These are phyloP conservation scores for Diadema setosum DNA, from an alignment of 35 echinoderm and acorn worm species.

Conservation along the genomic window DNA sequence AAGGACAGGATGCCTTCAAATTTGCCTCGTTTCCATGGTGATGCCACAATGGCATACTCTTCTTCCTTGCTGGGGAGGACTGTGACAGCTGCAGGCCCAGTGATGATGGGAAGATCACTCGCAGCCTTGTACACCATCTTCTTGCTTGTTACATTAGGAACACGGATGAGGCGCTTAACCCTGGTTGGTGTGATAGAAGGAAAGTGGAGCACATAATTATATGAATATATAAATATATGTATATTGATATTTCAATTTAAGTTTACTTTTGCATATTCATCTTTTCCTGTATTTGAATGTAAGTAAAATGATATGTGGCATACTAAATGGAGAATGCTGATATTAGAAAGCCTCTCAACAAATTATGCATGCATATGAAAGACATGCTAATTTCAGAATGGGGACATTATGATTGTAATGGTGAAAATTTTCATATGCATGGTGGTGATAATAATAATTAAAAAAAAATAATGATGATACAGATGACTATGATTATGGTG, in stretches of 20 bases:
- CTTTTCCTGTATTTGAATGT: no score
- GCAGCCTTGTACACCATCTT: slow-evolving; percentile 72
- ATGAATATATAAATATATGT: no score
- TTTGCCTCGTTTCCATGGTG: slow-evolving; percentile 87
- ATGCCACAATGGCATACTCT: slow-evolving; percentile 51
- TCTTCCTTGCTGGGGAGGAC: slow-evolving; percentile 86
- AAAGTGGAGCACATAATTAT: neutral
- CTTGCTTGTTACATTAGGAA: slow-evolving; percentile 80
- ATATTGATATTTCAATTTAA: no score
- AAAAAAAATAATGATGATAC: no score
- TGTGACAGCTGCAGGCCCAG: slow-evolving; percentile 53
- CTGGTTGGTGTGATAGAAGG: neutral
- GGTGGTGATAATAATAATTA: no score
- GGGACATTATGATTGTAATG: neutral
- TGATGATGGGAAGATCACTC: slow-evolving; percentile 69
- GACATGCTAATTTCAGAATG: no score
- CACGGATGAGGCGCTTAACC: slow-evolving; percentile 57
- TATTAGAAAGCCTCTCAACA: no score
- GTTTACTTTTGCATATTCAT: no score
- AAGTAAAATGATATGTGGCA: no score
- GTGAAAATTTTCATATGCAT: neutral
- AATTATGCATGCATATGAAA: no score
- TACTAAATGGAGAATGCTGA: no score
- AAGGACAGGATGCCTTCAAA: slow-evolving; percentile 89
- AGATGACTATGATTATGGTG: no score